Conservation (phyloP, 1,140 invertebrate genomes). For the Aphaenogaster rudis region DNA sequence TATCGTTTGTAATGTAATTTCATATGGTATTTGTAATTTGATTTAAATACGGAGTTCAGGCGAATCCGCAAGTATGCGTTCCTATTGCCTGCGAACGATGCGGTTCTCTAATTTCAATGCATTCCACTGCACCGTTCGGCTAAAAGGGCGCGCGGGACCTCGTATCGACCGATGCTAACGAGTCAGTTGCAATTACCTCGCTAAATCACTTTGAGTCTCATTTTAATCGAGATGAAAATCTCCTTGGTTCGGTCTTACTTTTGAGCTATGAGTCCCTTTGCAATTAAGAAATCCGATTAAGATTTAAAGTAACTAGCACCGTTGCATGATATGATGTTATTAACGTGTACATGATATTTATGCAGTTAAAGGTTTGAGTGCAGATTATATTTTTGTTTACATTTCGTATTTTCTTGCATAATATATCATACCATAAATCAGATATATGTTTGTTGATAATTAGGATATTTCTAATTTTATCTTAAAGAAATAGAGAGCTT, state of each 20-base stretch:
- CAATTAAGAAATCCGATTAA: slow-evolving; percentile 43
- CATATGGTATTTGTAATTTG: slow-evolving; percentile 52
- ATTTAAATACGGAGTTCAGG: slow-evolving; percentile 20
- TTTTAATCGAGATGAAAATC: slow-evolving; percentile 53
- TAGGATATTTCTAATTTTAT: slow-evolving; percentile 5
- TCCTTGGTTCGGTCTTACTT: slow-evolving; percentile 1
- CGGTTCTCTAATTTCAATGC: slow-evolving; percentile 57
- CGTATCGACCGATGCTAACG: slow-evolving; percentile 49
- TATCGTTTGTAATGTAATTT: background rate
- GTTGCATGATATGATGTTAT: background rate
- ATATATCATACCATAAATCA: background rate
- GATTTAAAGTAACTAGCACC: slow-evolving; percentile 1
- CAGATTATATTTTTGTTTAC: slow-evolving; percentile 5
- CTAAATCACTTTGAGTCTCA: slow-evolving; percentile 55
- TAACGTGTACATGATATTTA: background rate
- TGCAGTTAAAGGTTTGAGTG: background rate
- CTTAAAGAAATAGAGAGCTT: background rate
- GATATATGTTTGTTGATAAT: background rate
- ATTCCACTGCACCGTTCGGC: slow-evolving; percentile 25
- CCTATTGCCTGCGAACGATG: slow-evolving; percentile 39
- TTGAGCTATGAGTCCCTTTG: background rate
- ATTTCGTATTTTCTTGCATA: background rate
- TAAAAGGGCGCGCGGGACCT: slow-evolving; percentile 20
- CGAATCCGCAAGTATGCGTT: slow-evolving; percentile 37
- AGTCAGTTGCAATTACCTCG: slow-evolving; percentile 48